Evolutionary conservation across 1,140 invertebrate genomes (phyloP), one percentile per base, ranked within the genome.

Genomic region (Ostrea denselamellosa): DNA sequence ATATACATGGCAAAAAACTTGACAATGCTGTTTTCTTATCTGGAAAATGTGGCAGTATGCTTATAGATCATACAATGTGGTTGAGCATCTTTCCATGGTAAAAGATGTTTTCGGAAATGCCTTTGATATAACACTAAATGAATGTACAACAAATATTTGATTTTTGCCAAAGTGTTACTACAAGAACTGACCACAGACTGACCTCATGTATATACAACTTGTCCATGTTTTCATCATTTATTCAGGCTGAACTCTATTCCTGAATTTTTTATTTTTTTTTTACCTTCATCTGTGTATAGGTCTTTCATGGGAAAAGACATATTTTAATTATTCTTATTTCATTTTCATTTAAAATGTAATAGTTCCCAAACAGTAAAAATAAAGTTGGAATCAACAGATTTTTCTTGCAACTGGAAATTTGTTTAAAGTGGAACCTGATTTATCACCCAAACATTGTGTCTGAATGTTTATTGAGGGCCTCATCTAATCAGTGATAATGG

Each of bases 351-450:
- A 34, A 77, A 77, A 77, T 14, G 68, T 28, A 12, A 25, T 25
- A 34, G 9, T 77, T 77, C 28, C 25, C 68, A 77, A 14, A 25
- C 68, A 9, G 25, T 44, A 28, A 28, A 44, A 34, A 77, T 77
- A 77, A 22, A 77, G 68, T 28, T n/a, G 8, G 25, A 77, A 77
- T 77, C 68, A 77, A 77, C 68, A 77, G 68, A 77, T 77, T 77
- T 77, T 77, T 25, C 68, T 14, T 34, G 68, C 14, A 77, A 34
- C 28, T 77, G 25, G 28, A 77, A 77, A 28, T 22, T 77, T 77
- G 68, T 77, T 77, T 77, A 77, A 77, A 77, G 25, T 77, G 25
- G 68, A 28, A 77, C 8, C 68, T 77, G 68, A 77, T 77, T 25
- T 77, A 77, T 77, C 68, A 77, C 68, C 68, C 25, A 77, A 77